Base-by-base conservation (phyloP, 2,797 vertebrate species). In the Enteromius viviparus region DNA sequence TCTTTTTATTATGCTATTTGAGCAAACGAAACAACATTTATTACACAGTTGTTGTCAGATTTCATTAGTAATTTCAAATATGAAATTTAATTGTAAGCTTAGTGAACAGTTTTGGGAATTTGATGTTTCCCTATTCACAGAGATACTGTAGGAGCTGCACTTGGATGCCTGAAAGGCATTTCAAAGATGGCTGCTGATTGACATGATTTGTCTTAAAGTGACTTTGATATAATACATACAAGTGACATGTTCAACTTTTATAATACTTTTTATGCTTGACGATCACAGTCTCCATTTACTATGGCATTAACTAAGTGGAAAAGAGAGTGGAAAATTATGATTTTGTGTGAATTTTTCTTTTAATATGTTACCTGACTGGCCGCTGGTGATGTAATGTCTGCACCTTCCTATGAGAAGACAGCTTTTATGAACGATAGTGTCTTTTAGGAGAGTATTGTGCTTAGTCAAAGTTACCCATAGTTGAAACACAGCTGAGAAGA, bases 401-500 rank as follows among this genome's bases (percentile, higher is more conserved):
- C n/a, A 47, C 64, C 11, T 34, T 78, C 40, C 29, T 7, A 4
- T 49, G 19, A 15, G 26, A 29, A 62, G 58, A 66, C 60, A 40
- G 6, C 75, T 23, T 23, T 7, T 14, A 40, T 53, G 71, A 81
- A 74, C 3, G 29, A 29, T 58, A 23, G 23, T 21, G 51, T 76
- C 34, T 75, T 81, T 81, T 40, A 76, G 47, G 23, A 45, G 17
- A 65, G 37, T 40, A 68, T 55, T 68, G 23, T 45, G 60, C 37
- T 76, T 55, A 6, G 45, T 76, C 58, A 66, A 76, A 82, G 62
- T 66, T 45, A 62, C 17, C 14, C 23, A 42, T 62, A 65, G 6
- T 51, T 37, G 37, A 65, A 70, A 49, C 62, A 60, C 75, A 82
- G 76, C 49, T 76, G 81, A 78, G 60, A 49, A 69, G 62, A 26